phyloP scores from a whole-genome alignment of 2,113 vertebrate species.

The Loxodonta africana region DNA sequence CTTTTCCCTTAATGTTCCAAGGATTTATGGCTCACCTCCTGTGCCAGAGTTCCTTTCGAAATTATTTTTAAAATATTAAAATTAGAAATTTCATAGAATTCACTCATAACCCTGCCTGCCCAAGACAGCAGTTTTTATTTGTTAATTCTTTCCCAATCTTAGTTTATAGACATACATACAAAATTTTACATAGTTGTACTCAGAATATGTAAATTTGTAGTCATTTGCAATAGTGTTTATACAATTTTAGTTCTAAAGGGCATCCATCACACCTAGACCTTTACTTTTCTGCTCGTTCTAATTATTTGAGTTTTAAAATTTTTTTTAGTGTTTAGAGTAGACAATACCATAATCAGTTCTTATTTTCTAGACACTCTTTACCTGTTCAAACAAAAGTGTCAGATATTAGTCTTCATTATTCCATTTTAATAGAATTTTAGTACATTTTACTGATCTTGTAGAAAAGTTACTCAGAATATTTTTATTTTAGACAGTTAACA shows the following conservation, averaged over 20 bases:
- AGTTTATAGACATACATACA: background rate
- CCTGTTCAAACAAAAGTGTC: slow-evolving; percentile 46
- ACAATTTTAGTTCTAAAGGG: background rate
- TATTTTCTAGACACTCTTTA: slow-evolving; percentile 65
- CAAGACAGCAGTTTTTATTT: background rate
- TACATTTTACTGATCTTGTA: slow-evolving; percentile 28
- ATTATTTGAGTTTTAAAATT: slow-evolving; percentile 46
- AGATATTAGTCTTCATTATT: slow-evolving; percentile 57
- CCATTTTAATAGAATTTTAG: slow-evolving; percentile 1
- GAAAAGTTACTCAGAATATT: slow-evolving; percentile 33
- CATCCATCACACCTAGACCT: slow-evolving; percentile 50
- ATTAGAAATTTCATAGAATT: background rate
- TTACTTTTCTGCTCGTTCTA: slow-evolving; percentile 65
- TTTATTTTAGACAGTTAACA: background rate
- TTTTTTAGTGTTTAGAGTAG: slow-evolving; percentile 76
- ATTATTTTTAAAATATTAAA: background rate
- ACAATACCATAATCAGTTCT: slow-evolving; percentile 69
- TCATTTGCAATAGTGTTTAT: background rate
- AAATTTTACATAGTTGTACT: background rate
- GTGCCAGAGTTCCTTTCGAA: slow-evolving; percentile 34
- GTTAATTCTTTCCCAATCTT: background rate
- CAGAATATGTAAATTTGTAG: background rate
- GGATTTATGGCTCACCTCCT: slow-evolving; percentile 11
- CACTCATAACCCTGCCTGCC: background rate
- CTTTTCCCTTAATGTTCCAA: slow-evolving; percentile 61